phyloP scores from a whole-genome alignment of 2,113 vertebrate species.

The Ondatra zibethicus region DNA sequence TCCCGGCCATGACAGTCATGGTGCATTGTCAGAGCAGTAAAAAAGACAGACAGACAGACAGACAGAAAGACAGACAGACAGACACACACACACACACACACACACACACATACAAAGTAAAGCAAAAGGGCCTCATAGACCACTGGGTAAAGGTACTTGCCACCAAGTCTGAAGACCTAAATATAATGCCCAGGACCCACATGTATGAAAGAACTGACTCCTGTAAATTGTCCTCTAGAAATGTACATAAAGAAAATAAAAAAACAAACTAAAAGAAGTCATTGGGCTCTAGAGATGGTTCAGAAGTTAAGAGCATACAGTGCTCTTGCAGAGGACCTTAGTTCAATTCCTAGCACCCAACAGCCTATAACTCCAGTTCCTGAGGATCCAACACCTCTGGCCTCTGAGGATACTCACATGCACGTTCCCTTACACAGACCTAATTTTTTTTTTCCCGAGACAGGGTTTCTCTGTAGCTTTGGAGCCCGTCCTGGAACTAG shows the following conservation, averaged over 20 bases:
- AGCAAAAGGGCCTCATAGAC: not conserved
- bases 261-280: no score
- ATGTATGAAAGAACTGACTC: not conserved
- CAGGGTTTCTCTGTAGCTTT: no score
- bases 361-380: not conserved
- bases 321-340: not conserved
- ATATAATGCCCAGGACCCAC: not conserved
- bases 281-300: not conserved
- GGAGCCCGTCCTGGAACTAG: no score
- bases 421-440: not conserved
- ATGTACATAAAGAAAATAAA: not conserved
- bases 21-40: not conserved
- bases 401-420: not conserved
- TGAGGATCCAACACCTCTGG: not conserved
- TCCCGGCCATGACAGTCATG: not conserved
- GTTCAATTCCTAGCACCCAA: not conserved
- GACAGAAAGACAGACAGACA: not conserved
- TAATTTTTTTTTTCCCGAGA: not conserved
- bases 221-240: not conserved
- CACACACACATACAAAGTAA: no score
- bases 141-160: not conserved
- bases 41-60: not conserved
- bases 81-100: no score
- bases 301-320: not conserved
- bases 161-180: not conserved